phyloP scores from a whole-genome alignment of 2,888 invertebrate genomes.

The Opisthograptis luteolata region DNA sequence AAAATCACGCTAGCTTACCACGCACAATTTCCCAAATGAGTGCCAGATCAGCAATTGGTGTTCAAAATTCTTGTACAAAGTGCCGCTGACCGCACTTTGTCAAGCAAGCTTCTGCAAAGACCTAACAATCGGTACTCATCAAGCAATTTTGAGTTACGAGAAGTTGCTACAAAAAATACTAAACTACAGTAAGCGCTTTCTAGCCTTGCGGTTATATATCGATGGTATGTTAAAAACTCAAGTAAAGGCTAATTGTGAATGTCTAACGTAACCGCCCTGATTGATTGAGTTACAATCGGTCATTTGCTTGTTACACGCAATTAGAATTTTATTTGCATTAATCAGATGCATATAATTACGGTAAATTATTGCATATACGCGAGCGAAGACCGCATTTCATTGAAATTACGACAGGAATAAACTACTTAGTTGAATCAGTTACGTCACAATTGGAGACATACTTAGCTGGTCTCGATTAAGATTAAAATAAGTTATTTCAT shows the following conservation, averaged over 20 bases:
- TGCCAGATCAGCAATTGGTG: no score
- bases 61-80: no score
- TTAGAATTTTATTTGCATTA: constrained; percentile 38
- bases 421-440: background rate
- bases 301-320: constrained; percentile 34
- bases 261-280: constrained; percentile 35
- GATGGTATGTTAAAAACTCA: constrained; percentile 29
- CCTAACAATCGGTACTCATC: no score
- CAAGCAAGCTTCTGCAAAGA: no score
- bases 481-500: background rate
- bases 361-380: constrained; percentile 6
- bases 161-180: no score
- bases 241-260: constrained; percentile 31
- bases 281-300: constrained; percentile 40
- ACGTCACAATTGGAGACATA: background rate
- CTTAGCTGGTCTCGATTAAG: background rate
- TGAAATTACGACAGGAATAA: constrained; percentile 2
- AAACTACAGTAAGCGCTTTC: no score
- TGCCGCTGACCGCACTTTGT: no score
- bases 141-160: no score
- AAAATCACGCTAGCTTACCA: no score
- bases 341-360: constrained; percentile 35
- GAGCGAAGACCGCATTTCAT: constrained; percentile 6
- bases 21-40: no score
- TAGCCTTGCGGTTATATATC: background rate